phyloP scores from a whole-genome alignment of 2,797 vertebrate species.

The Lacerta viridis region DNA sequence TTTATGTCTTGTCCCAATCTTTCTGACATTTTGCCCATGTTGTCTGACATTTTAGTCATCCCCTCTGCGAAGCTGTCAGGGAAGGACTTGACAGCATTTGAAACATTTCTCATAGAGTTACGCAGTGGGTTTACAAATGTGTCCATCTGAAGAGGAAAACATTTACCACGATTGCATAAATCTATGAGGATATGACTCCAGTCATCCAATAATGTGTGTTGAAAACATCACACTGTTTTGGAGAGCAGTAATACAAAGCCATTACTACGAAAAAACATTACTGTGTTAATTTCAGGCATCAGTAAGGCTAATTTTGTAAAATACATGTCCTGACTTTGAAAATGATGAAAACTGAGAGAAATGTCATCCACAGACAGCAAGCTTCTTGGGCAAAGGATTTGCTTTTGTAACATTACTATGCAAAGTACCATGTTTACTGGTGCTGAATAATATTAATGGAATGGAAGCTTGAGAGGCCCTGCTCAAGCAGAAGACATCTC shows the following conservation, averaged over 20 bases:
- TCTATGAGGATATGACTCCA: slow-evolving; percentile 69
- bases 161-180: slow-evolving; percentile 74
- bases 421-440: not conserved
- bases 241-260: slow-evolving; percentile 48
- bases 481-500: not conserved
- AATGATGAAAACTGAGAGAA: not conserved
- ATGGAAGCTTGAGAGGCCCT: not conserved
- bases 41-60: slow-evolving; percentile 98
- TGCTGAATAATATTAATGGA: not conserved
- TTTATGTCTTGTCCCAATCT: slow-evolving; percentile 96
- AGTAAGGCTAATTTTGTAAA: not conserved
- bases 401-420: not conserved
- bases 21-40: slow-evolving; percentile 99
- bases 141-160: slow-evolving; percentile 91
- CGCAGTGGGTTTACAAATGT: slow-evolving; percentile 98
- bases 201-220: slow-evolving; percentile 47
- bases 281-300: slow-evolving; percentile 21
- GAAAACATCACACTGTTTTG: slow-evolving; percentile 54
- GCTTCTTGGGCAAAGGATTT: not conserved
- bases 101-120: slow-evolving; percentile 99
- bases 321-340: not conserved
- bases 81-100: slow-evolving; percentile 95
- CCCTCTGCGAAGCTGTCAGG: slow-evolving; percentile 98
- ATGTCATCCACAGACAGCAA: not conserved
- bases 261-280: slow-evolving; percentile 9